phyloP scores from a whole-genome alignment of 2,113 vertebrate genomes.

The Myotis lucifugus region DNA sequence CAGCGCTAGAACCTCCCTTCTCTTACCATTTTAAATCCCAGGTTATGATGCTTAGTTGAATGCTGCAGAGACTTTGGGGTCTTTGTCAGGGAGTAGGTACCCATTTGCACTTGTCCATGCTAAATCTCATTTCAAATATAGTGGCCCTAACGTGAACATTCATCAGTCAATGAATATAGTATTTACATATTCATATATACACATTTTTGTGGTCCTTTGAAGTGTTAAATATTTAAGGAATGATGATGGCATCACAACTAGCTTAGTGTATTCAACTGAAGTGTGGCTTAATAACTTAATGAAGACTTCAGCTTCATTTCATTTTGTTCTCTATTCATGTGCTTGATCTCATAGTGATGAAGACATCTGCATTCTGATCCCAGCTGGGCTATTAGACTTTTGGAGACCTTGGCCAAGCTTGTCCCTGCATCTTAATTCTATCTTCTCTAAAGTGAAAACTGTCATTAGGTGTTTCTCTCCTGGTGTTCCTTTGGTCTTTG shows the following conservation, averaged over 20 bases:
- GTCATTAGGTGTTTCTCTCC: not conserved
- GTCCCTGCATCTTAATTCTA: constrained; percentile 2
- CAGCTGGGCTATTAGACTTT: not conserved
- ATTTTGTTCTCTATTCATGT: not conserved
- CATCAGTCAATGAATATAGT: not conserved
- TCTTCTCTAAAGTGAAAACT: not conserved
- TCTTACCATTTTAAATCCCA: not conserved
- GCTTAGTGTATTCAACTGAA: not conserved
- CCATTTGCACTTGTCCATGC: not conserved
- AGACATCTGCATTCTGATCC: not conserved
- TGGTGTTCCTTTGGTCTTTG: not conserved
- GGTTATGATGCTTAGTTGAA: not conserved
- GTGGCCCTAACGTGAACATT: not conserved
- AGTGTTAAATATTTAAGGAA: not conserved
- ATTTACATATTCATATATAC: not conserved
- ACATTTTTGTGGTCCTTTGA: not conserved
- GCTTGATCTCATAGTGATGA: not conserved
- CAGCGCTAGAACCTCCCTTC: not conserved
- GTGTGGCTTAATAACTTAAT: not conserved
- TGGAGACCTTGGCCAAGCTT: not conserved
- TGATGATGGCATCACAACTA: not conserved
- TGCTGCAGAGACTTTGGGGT: not conserved
- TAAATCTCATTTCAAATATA: not conserved
- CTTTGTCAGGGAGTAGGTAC: not conserved
- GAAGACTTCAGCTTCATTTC: not conserved